Percentiles rank a stretch among this genome's conserved stretches.
phyloP scores from a whole-genome alignment of 2,888 invertebrate species.

The Octonoba sinensis region DNA sequence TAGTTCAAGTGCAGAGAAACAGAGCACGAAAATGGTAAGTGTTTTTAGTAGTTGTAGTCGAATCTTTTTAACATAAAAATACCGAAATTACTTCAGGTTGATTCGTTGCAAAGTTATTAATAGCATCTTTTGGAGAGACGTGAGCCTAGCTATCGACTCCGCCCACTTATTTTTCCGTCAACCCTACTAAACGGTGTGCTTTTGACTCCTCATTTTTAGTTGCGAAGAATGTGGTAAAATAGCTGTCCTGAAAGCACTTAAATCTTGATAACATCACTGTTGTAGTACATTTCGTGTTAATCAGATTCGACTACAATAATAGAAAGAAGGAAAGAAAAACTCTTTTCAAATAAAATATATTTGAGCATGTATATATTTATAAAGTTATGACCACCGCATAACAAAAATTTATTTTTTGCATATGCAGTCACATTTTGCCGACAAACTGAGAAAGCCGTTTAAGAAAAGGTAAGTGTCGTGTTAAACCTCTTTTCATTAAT shows the following conservation, averaged over 20 bases:
- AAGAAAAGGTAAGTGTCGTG: conserved; percentile 77
- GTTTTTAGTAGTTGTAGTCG: neutral
- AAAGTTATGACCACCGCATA: too few species aligned
- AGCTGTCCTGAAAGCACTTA: too few species aligned
- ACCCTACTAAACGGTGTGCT: too few species aligned
- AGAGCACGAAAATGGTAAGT: conserved; percentile 67
- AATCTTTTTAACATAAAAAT: neutral
- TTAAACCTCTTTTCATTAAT: neutral
- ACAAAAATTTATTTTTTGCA: neutral
- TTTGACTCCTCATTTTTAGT: too few species aligned
- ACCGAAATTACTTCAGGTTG: neutral
- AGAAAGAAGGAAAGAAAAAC: too few species aligned
- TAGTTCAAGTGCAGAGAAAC: conserved; percentile 67
- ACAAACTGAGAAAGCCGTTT: conserved; percentile 88
- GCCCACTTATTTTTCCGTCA: neutral
- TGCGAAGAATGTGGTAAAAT: too few species aligned
- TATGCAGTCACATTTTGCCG: conserved; percentile 81
- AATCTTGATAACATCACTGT: too few species aligned
- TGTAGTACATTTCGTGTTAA: too few species aligned
- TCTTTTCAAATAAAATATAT: too few species aligned
- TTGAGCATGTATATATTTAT: too few species aligned
- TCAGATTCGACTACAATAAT: too few species aligned
- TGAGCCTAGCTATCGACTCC: neutral
- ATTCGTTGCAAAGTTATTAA: neutral
- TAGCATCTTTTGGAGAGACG: neutral